phyloP scores from a whole-genome alignment of 35 echinoderm and acorn worm species.

The Holothuria glaberrima region DNA sequence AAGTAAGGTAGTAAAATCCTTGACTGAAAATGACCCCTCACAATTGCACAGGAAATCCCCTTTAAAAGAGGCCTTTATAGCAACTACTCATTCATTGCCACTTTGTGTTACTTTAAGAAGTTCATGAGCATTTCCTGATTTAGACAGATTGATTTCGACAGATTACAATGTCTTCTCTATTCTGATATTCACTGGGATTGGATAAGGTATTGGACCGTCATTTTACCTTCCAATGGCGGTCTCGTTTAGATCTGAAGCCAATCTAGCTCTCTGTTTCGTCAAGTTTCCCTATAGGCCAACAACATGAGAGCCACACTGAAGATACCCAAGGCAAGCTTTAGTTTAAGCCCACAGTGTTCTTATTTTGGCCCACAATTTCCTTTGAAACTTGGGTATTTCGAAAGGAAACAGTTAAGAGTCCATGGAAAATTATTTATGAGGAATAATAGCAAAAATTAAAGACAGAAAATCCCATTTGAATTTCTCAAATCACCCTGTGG shows the following conservation, averaged over 20 bases:
- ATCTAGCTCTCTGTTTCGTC: background rate
- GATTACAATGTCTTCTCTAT: no score
- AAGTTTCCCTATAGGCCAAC: background rate
- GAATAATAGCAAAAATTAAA: no score
- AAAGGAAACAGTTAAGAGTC: no score
- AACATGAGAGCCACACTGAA: background rate
- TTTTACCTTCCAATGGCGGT: background rate
- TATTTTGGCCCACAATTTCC: no score
- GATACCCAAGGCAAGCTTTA: background rate
- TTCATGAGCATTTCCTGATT: slow-evolving; percentile 1
- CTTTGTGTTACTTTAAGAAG: slow-evolving; percentile 1
- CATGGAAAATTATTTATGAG: no score
- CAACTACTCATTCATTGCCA: background rate
- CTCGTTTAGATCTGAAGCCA: background rate
- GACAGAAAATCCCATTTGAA: no score
- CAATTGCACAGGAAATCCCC: background rate
- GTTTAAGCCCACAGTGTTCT: background rate
- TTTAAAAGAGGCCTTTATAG: background rate
- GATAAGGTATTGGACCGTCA: background rate
- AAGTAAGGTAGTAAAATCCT: background rate
- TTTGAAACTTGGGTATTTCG: no score
- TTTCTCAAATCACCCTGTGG: no score
- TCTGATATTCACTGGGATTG: background rate
- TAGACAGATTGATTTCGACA: background rate
- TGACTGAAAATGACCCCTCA: background rate